Evolutionary conservation across 2,888 invertebrate genomes (phyloP).

Genomic region (Nineta flava): DNA sequence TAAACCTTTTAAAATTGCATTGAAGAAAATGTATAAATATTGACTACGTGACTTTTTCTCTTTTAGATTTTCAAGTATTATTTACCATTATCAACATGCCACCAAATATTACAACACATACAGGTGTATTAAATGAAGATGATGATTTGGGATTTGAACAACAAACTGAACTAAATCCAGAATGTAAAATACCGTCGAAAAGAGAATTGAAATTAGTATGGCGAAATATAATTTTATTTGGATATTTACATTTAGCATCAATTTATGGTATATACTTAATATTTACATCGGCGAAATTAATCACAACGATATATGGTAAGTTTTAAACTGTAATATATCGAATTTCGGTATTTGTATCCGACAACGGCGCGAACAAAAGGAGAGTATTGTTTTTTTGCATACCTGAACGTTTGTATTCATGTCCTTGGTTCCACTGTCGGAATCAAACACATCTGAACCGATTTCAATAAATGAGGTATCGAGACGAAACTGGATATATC

Average conservation of each 20-base stretch:
- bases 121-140: neutral
- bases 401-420: too few relatives aligned
- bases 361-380: too few relatives aligned
- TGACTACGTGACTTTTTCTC: too few relatives aligned
- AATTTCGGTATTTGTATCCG: too few relatives aligned
- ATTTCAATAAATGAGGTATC: too few relatives aligned
- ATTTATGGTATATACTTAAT: conserved; percentile 45
- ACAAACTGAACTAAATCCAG: neutral
- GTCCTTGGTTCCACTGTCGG: too few relatives aligned
- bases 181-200: neutral
- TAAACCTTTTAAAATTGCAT: too few relatives aligned
- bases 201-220: conserved; percentile 53
- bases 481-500: too few relatives aligned
- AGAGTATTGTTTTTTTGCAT: too few relatives aligned
- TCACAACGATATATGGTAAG: conserved; percentile 40
- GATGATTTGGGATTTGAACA: neutral
- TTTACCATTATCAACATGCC: neutral
- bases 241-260: conserved; percentile 49
- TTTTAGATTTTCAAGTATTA: neutral
- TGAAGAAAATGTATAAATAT: too few relatives aligned
- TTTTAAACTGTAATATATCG: too few relatives aligned
- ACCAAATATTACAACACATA: neutral
- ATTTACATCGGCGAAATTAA: conserved; percentile 29
- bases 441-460: too few relatives aligned
- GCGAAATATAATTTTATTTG: conserved; percentile 59